Evolutionary conservation across 2,797 vertebrate genomes (phyloP), one percentile per base, ranked within the genome.

Genomic region (Vireo griseus): DNA sequence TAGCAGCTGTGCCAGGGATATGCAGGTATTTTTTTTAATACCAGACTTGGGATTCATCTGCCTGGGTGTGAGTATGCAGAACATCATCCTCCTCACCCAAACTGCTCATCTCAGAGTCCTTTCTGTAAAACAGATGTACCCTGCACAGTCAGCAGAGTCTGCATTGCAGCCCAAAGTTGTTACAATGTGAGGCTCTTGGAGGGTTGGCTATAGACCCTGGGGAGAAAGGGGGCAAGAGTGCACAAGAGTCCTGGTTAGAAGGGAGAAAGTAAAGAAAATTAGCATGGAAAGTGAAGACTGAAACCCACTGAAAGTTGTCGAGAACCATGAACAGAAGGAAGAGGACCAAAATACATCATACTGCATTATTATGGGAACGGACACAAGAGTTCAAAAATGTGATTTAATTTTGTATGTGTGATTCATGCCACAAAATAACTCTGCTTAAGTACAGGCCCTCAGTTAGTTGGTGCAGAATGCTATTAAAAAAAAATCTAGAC

Each of bases 381-480:
- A 51, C 48, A 83, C 1, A 2, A 37, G 8, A 74, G 66, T 72
- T 89, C 72, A 86, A 74, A 95, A 86, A 59, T 57, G n/a, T 66
- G 47, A 85, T 92, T 87, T 73, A 77, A 84, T 93, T 92, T 94
- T 68, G 42, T 61, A 42, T 44, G 40, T n/a, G 52, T 92, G 90
- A 95, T 86, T 94, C 85, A 95, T 57, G 51, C 42, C 88, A 85
- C 37, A 73, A 86, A 93, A 71, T 76, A 84, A 83, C 81, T 94
- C 76, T 67, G 37, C 48, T 87, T 86, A 92, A 92, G 52, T 26
- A 57, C 58, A 58, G 72, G 37, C 39, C 47, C 22, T 81, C 29
- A 28, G 82, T 91, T 75, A 78, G 52, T 33, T 81, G 61, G 45
- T 39, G 8, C 12, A 67, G 74, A 91, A 61, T 52, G 67, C 19